phyloP scores from a whole-genome alignment of 2,113 vertebrate genomes.

The Ornithorhynchus anatinus region DNA sequence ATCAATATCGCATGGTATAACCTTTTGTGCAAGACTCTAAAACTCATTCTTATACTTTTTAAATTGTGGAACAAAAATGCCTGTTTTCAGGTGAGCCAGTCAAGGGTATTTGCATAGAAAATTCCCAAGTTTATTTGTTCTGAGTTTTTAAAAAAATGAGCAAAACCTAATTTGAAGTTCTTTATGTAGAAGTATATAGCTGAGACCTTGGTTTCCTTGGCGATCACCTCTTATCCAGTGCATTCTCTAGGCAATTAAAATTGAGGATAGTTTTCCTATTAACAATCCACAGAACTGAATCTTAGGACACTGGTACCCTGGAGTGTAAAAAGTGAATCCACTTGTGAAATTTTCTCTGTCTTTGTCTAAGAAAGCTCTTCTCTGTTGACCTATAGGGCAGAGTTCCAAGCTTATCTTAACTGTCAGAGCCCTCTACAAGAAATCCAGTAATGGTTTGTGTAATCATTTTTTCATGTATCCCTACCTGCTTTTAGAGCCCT shows the following conservation, averaged over 20 bases:
- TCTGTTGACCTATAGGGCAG: neutral
- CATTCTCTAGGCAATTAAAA: neutral
- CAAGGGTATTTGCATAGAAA: no score
- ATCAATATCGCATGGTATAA: neutral
- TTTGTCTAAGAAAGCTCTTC: neutral
- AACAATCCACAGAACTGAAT: neutral
- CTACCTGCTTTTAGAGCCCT: no score
- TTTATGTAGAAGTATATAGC: neutral
- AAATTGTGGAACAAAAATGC: neutral
- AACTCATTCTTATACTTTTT: neutral
- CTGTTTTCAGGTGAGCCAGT: neutral
- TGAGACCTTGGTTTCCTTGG: neutral
- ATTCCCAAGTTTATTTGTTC: neutral
- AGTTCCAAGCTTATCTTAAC: neutral
- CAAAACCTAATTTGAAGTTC: accelerated
- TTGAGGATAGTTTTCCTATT: neutral
- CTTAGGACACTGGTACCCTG: neutral
- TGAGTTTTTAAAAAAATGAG: neutral
- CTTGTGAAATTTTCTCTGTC: neutral
- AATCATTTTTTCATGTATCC: neutral
- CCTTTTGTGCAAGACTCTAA: neutral
- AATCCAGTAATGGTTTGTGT: neutral
- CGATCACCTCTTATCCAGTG: neutral
- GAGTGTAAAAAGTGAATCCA: neutral
- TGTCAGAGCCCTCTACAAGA: neutral